phyloP scores from a whole-genome alignment of 2,797 vertebrate species.

The Sebastiscus albofasciatus region DNA sequence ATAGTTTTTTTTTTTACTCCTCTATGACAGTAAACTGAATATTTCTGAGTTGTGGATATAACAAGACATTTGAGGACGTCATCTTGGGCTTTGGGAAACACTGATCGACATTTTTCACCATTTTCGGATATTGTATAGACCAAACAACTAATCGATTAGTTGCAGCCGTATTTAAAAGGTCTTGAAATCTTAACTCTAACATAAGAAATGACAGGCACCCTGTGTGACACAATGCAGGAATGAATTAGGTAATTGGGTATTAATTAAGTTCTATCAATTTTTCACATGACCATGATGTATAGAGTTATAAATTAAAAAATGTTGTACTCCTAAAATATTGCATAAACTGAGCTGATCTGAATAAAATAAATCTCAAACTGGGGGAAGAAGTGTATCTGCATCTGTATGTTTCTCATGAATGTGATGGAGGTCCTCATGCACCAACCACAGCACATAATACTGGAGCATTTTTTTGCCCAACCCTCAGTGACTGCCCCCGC shows the following conservation, averaged over 20 bases:
- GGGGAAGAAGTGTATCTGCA: not conserved
- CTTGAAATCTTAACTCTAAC: not conserved
- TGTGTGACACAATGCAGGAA: not conserved
- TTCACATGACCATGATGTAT: not conserved
- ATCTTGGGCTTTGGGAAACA: too few species aligned
- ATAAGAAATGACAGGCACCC: not conserved
- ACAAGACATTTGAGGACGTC: too few species aligned
- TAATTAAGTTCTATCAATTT: not conserved
- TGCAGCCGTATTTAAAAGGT: not conserved
- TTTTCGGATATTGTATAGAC: too few species aligned
- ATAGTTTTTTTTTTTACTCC: too few species aligned
- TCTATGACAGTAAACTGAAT: too few species aligned
- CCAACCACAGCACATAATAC: not conserved
- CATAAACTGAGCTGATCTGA: not conserved
- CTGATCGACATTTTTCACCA: too few species aligned
- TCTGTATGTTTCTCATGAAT: not conserved
- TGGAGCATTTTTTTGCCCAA: not conserved
- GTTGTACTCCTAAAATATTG: not conserved
- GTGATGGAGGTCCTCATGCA: not conserved
- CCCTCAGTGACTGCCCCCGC: conserved; percentile 74
- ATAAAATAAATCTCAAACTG: not conserved
- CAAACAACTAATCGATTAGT: too few species aligned
- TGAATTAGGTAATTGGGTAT: not conserved
- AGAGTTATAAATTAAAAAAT: not conserved
- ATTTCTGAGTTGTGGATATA: too few species aligned